These are phyloP conservation scores for Trogon surrucura DNA, from an alignment of 2,113 vertebrate species.

Conservation along the genomic window DNA sequence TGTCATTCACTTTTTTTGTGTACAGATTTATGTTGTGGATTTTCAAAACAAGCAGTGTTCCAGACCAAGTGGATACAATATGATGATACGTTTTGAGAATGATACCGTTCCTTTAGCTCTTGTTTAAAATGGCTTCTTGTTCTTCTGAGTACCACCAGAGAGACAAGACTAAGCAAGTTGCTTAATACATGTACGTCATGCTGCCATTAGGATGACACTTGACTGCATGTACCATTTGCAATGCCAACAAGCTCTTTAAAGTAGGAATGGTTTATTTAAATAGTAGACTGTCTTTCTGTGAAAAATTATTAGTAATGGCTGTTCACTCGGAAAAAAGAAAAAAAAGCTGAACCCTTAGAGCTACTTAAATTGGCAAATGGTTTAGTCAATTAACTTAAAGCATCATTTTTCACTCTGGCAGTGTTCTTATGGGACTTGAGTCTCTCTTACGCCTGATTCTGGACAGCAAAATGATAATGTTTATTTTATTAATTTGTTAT, in stretches of 20 bases:
- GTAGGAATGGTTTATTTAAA: background rate
- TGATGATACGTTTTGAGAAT: background rate
- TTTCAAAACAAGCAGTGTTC: slow-evolving; percentile 1
- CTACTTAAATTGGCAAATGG: background rate
- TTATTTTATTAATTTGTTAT: background rate
- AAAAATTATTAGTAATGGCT: background rate
- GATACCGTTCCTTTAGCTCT: background rate
- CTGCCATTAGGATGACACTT: background rate
- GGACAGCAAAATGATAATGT: background rate
- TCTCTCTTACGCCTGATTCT: background rate
- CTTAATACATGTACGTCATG: background rate
- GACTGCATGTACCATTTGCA: background rate
- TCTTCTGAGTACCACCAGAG: background rate
- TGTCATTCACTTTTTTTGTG: background rate
- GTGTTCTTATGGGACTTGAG: background rate
- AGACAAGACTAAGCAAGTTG: background rate
- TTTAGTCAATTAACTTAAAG: background rate
- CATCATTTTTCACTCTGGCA: rapidly evolving
- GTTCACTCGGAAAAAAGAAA: background rate
- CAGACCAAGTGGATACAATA: background rate
- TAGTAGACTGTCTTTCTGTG: background rate
- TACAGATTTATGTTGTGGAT: background rate
- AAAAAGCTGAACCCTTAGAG: background rate
- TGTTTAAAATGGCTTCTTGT: background rate
- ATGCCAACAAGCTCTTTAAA: background rate